A percentile compares a stretch with the other conserved stretches of the same genome.
These are phyloP conservation scores for Euproctis similis DNA, from an alignment of 2,888 invertebrate genomes.

Conservation along the genomic window DNA sequence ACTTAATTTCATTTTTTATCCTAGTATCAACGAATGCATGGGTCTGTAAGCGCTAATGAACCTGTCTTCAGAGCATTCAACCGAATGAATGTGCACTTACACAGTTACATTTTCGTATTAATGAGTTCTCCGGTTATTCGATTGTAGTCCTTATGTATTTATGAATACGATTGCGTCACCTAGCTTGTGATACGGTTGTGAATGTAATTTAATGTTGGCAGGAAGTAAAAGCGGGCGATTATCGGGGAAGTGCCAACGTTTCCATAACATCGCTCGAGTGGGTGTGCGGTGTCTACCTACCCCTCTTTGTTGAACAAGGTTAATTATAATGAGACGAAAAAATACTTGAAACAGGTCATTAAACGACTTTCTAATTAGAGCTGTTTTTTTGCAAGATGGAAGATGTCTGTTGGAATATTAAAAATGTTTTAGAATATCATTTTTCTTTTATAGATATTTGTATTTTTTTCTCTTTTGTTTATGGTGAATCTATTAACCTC, in stretches of 20 bases:
- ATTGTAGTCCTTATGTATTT: conserved; percentile 28
- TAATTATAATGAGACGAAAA: conserved; percentile 20
- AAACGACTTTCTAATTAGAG: conserved; percentile 9
- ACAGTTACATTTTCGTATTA: conserved; percentile 25
- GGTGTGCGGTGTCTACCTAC: conserved; percentile 17
- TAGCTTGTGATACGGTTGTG: conserved; percentile 8
- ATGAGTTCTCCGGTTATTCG: conserved; percentile 19
- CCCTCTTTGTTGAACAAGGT: conserved; percentile 12
- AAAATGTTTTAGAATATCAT: too few species aligned
- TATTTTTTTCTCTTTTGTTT: too few species aligned
- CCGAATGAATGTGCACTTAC: conserved; percentile 28
- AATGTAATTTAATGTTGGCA: conserved; percentile 16
- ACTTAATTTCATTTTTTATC: conserved; percentile 41
- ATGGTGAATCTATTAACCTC: too few species aligned
- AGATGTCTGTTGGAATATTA: background rate
- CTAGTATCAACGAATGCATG: conserved; percentile 37
- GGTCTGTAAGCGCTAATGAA: conserved; percentile 50
- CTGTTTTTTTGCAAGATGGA: conserved; percentile 1
- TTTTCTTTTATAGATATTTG: too few species aligned
- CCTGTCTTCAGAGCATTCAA: conserved; percentile 41
- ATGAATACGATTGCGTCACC: conserved; percentile 13
- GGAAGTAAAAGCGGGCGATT: conserved; percentile 32
- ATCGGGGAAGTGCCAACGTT: conserved; percentile 29
- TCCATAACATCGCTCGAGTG: conserved; percentile 28
- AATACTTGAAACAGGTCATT: conserved; percentile 7